Evolutionary conservation across 2,113 vertebrate species (phyloP), one percentile per base, ranked within the genome.

Genomic region (Sprattus sprattus): DNA sequence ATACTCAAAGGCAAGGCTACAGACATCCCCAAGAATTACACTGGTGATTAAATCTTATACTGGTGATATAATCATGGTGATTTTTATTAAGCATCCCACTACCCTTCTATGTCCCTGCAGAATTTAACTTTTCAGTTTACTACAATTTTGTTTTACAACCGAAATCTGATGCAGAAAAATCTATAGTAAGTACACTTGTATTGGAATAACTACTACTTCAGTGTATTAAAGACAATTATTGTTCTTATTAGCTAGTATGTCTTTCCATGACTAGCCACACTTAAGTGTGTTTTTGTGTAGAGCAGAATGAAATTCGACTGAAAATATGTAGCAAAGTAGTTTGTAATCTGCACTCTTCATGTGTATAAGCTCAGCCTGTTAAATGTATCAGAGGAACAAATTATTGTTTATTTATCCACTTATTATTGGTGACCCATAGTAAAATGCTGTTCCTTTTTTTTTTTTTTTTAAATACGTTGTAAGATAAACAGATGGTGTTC

Each of bases 301-400:
- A 39, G 13, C 39, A 67, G 64, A 71, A 78, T 39, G 11, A 78
- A 78, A 78, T 78, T 78, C 32, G 71, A 78, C 71, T 78, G 39
- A 78, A 78, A 78, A 78, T 78, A 78, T 78, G 71, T 78, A 78
- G 28, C 32, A 75, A 75, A 75, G 10, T 39, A 75, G 16, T 75
- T 75, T 75, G 18, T 44, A 60, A 32, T 78, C 71, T 78, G 71
- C 71, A 78, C 71, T 78, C 28, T 1, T 78, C 71, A 71, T 71
- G 7, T 78, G 64, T 67, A 67, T 67, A 28, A 67, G 28, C 28
- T 67, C 64, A 67, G 22, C 64, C 10, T 9, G 11, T 28, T 67
- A 0, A 0, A 25, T 67, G 54, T 60, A 60, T 60, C 54, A 60
- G 54, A 60, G 54, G 54, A 57, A 60, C 54, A 60, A 22, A 60